These are phyloP conservation scores for Chionodraco myersi DNA, from an alignment of 2,113 vertebrate genomes.

Conservation along the genomic window DNA sequence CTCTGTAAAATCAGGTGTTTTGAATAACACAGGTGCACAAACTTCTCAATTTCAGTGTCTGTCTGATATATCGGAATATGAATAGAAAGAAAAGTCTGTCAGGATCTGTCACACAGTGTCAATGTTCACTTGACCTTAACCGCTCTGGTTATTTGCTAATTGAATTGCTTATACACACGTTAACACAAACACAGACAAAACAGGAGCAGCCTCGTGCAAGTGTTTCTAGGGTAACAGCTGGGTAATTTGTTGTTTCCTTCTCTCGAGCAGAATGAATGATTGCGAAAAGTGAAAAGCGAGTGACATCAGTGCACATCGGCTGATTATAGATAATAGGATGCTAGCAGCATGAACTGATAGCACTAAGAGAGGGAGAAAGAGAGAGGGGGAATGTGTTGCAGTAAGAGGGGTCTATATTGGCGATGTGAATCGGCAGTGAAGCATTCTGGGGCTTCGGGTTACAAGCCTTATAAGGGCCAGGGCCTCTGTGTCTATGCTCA, in stretches of 20 bases:
- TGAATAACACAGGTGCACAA: not conserved
- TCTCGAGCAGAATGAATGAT: conserved; percentile 23
- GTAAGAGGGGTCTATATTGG: conserved; percentile 83
- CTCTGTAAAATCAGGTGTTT: not conserved
- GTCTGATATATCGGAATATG: not conserved
- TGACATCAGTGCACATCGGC: conserved; percentile 26
- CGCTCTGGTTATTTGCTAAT: conserved; percentile 29
- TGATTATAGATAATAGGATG: conserved; percentile 57
- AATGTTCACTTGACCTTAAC: not conserved
- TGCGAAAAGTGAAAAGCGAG: not conserved
- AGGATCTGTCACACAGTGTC: not conserved
- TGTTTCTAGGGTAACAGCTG: conserved; percentile 14
- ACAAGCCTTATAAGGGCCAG: conserved; percentile 79
- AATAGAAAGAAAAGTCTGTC: conserved; percentile 1
- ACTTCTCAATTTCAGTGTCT: no score
- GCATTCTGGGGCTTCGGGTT: conserved; percentile 80
- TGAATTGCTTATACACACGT: conserved; percentile 11
- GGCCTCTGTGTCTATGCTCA: conserved; percentile 62
- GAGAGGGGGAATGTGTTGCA: conserved; percentile 80
- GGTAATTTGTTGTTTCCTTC: conserved; percentile 53
- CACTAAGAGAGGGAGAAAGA: conserved; percentile 35
- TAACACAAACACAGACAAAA: not conserved
- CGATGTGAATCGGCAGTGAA: conserved; percentile 75
- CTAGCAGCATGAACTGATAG: conserved; percentile 38
- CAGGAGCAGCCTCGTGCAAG: not conserved